Evolutionary conservation across 2,797 vertebrate species (phyloP).

Genomic region (Lagorchestes hirsutus): DNA sequence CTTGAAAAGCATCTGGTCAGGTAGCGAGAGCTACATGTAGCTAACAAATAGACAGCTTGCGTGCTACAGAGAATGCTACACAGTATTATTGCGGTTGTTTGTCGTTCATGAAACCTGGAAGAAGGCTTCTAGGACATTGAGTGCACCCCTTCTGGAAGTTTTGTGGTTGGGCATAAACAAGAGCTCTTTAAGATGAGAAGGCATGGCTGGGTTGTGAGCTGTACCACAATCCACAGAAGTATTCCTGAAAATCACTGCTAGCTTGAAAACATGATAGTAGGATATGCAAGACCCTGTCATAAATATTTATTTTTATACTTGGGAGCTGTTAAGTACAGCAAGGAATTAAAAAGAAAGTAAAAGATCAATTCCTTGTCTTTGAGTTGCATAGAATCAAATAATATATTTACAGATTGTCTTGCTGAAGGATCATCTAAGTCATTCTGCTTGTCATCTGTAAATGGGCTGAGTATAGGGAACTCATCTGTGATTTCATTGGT

Average conservation of each 20-base stretch:
- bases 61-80: not conserved
- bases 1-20: not conserved
- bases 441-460: not conserved
- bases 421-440: not conserved
- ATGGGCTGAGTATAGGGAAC: not conserved
- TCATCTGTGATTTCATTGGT: not conserved
- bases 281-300: constrained; percentile 14
- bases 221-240: not conserved
- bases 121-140: not conserved
- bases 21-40: not conserved
- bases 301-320: constrained; percentile 36
- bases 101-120: not conserved
- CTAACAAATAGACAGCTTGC: not conserved
- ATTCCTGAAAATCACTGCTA: not conserved
- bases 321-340: constrained; percentile 32
- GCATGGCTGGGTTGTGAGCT: not conserved
- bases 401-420: not conserved
- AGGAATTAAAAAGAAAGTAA: constrained; percentile 24
- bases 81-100: too few relatives aligned
- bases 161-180: not conserved
- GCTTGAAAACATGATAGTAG: constrained; percentile 28
- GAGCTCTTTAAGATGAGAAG: not conserved
- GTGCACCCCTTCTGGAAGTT: not conserved
- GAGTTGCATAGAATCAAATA: not conserved
- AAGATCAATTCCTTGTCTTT: not conserved